These are phyloP conservation scores for Astyanax mexicanus DNA, from an alignment of 2,797 vertebrate species.

Conservation along the genomic window DNA sequence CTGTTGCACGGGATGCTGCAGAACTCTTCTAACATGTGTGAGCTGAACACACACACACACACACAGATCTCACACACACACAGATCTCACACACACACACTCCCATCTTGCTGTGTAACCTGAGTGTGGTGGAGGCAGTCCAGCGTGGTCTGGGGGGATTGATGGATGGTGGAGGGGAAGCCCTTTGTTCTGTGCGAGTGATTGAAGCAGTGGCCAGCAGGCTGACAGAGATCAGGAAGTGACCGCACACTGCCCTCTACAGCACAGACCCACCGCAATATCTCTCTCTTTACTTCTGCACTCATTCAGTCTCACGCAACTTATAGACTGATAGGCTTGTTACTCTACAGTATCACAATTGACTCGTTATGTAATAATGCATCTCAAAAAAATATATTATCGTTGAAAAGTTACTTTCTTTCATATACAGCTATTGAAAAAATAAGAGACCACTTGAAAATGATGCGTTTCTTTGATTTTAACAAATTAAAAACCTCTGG, in stretches of 20 bases:
- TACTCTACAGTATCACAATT: conserved; percentile 52
- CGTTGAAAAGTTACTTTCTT: too few species aligned
- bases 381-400: too few species aligned
- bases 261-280: conserved; percentile 38
- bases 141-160: conserved; percentile 71
- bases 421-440: too few species aligned
- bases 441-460: too few species aligned
- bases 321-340: conserved; percentile 36
- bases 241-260: conserved; percentile 52
- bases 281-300: background rate
- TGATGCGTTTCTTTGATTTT: too few species aligned
- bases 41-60: conserved; percentile 46
- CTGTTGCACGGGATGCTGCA: too few species aligned
- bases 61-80: conserved; percentile 59
- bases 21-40: conserved; percentile 23
- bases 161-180: conserved; percentile 77
- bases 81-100: conserved; percentile 50
- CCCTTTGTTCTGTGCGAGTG: conserved; percentile 75
- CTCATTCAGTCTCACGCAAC: background rate
- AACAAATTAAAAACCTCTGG: too few species aligned
- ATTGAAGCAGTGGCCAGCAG: conserved; percentile 47
- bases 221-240: conserved; percentile 51
- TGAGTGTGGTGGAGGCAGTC: conserved; percentile 60
- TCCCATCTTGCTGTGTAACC: conserved; percentile 69
- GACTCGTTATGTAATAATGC: too few species aligned